Evolutionary conservation across 2,888 invertebrate species (phyloP), one percentile per base, ranked within the genome.

Genomic region (Lithosia quadra): DNA sequence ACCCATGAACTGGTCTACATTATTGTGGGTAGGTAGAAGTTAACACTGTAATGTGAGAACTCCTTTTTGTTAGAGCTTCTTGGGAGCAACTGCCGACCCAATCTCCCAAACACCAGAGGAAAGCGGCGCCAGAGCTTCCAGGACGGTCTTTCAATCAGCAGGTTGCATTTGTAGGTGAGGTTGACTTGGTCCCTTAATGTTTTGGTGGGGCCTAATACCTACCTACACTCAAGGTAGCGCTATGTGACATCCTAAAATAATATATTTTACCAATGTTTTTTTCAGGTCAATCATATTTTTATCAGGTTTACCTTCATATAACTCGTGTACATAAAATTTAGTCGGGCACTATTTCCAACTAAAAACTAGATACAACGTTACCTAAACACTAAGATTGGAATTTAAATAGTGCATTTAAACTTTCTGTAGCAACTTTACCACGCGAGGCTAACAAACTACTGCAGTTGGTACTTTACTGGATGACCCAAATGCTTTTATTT

Each of bases 401-500:
- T 21, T 22, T 49, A 21, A 8, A 36, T 2, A 21, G n/a, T 15
- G 24, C 36, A 28, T 77, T 67, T 67, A 13, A 24, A 7, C 49
- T 61, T 69, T 66, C 68, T 67, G 62, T 22, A 55, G 13, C 15
- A 36, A 57, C 71, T n/a, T 70, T 71, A 71, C 64, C 71, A 68
- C 70, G 74, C 75, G 63, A 74, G 8, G 65, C 43, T 63, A 72
- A 67, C 74, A 72, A 71, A 76, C 74, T 66, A 69, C 78, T 62
- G 67, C 72, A 78, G 67, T 77, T 75, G 63, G 67, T 70, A 72
- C 68, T 74, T 75, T 75, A 69, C 75, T 67, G 70, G 58, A 61
- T 80, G 77, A 80, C 80, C 80, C 67, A 81, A 75, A 79, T 79
- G 72, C 55, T 81, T 81, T 69, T 75, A 75, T 71, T 68, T 72